phyloP scores from a whole-genome alignment of 2,888 invertebrate genomes.

The Drosophila tripunctata region DNA sequence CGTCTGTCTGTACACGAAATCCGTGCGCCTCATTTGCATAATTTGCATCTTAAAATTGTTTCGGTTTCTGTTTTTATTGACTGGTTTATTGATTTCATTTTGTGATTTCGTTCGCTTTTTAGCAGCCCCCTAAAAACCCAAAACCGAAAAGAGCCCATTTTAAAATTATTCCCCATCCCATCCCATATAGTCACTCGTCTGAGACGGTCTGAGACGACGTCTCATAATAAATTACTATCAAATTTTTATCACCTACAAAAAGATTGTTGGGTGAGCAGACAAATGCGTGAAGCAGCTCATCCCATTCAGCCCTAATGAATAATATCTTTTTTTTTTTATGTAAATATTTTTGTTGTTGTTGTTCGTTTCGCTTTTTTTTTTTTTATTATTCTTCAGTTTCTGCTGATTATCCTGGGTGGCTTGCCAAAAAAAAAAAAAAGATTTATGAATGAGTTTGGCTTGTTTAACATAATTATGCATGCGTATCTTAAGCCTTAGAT shows the following conservation, averaged over 20 bases:
- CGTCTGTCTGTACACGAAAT: conserved; percentile 56
- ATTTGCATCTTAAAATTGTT: conserved; percentile 76
- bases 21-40: conserved; percentile 69
- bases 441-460: conserved; percentile 69
- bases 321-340: conserved; percentile 64
- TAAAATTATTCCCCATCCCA: conserved; percentile 1
- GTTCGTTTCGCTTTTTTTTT: background rate
- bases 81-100: conserved; percentile 78
- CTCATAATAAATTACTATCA: conserved; percentile 68
- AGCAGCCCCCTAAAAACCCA: background rate
- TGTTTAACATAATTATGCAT: conserved; percentile 66
- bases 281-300: conserved; percentile 63
- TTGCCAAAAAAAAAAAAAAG: conserved; percentile 55
- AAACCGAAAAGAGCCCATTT: conserved; percentile 5
- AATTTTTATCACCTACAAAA: conserved; percentile 73
- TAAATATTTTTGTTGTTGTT: conserved; percentile 37
- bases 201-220: conserved; percentile 20
- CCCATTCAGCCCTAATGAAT: conserved; percentile 56
- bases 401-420: conserved; percentile 18
- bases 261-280: conserved; percentile 40
- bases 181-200: background rate
- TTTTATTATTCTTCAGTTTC: background rate
- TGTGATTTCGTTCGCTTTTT: conserved; percentile 57
- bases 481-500: conserved; percentile 26
- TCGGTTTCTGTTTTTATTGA: conserved; percentile 71